These are phyloP conservation scores for Agrochola lychnidis DNA, from an alignment of 2,888 invertebrate species.

Conservation along the genomic window DNA sequence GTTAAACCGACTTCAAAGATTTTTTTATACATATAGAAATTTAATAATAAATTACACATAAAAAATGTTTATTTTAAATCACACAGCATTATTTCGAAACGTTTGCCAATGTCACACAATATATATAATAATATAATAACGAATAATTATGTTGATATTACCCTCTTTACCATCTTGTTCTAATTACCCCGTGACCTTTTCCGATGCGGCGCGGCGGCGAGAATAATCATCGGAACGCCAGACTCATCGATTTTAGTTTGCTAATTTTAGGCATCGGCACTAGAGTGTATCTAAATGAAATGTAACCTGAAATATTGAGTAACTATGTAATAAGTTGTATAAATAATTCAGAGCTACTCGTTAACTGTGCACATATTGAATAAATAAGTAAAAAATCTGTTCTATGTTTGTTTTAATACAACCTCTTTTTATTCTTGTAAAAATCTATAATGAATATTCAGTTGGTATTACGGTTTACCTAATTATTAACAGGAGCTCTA, in stretches of 20 bases:
- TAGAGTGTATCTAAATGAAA: conserved; percentile 54
- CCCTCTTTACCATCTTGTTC: conserved; percentile 1
- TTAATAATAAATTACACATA: not conserved
- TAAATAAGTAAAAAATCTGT: conserved; percentile 80
- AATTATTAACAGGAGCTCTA: not conserved
- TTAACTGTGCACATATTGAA: conserved; percentile 90
- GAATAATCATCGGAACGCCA: conserved; percentile 47
- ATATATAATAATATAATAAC: not conserved
- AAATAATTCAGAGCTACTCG: conserved; percentile 87
- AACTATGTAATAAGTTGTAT: conserved; percentile 78
- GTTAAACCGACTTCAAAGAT: not conserved
- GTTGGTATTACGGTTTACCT: not conserved
- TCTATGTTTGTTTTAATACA: conserved; percentile 62
- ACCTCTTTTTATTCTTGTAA: not conserved
- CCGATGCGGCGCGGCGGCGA: conserved; percentile 32
- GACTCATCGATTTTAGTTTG: conserved; percentile 60
- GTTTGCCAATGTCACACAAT: not conserved
- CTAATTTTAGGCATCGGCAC: conserved; percentile 52
- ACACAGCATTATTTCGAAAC: not conserved
- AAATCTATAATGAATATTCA: not conserved
- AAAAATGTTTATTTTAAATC: not conserved
- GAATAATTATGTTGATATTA: conserved; percentile 1
- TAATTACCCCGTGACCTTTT: conserved; percentile 58
- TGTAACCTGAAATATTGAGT: conserved; percentile 71
- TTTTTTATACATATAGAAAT: too few species aligned